A percentile compares a stretch with the other conserved stretches of the same genome.
These are phyloP conservation scores for Aquatica leii DNA, from an alignment of 2,888 invertebrate species.

Conservation along the genomic window DNA sequence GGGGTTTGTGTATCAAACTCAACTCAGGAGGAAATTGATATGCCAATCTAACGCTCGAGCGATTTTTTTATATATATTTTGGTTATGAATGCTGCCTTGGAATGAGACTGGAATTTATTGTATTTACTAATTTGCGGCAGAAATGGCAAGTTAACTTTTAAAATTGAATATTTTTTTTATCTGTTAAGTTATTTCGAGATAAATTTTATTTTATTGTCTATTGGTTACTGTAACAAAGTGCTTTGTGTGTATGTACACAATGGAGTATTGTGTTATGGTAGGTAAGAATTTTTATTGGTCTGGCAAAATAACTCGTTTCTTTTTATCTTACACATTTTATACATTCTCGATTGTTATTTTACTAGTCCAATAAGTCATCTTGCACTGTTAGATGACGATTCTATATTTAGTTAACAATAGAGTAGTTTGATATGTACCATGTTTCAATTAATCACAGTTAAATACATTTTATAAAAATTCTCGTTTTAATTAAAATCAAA, in stretches of 20 bases:
- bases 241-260: constrained; percentile 3
- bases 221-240: not conserved
- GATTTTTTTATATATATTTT: constrained; percentile 51
- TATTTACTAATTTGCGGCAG: constrained; percentile 19
- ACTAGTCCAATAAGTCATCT: constrained; percentile 17
- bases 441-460: constrained; percentile 9
- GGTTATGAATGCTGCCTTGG: constrained; percentile 56
- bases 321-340: not conserved
- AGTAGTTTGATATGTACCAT: constrained; percentile 2
- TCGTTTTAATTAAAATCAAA: no score
- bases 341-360: constrained; percentile 10
- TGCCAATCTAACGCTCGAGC: constrained; percentile 44
- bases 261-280: not conserved
- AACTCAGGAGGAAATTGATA: constrained; percentile 38
- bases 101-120: constrained; percentile 57
- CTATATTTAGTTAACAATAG: constrained; percentile 27
- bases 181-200: constrained; percentile 4
- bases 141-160: not conserved
- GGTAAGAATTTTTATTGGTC: constrained; percentile 3
- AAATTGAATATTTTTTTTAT: constrained; percentile 11
- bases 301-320: not conserved
- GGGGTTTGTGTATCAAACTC: constrained; percentile 36
- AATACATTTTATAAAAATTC: constrained; percentile 11
- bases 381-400: constrained; percentile 26
- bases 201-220: constrained; percentile 7